Conservation (phyloP, 2,888 invertebrate genomes). For the Dasysyrphus albostriatus region DNA sequence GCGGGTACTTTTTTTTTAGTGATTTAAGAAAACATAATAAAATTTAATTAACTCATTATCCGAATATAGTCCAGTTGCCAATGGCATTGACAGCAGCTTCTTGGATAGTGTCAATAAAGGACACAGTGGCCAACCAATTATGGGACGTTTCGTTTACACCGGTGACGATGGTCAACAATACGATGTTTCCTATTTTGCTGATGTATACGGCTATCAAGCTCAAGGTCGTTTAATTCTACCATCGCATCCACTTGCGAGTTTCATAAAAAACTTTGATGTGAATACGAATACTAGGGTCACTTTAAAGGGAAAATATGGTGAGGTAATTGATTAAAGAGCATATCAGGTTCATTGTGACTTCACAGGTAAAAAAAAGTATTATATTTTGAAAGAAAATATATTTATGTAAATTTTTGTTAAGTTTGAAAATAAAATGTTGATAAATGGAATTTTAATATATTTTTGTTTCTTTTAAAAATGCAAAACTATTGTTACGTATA, state of each 20-base stretch:
- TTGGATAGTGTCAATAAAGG: constrained; percentile 84
- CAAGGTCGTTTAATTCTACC: constrained; percentile 65
- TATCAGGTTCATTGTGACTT: not conserved
- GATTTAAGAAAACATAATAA: not conserved
- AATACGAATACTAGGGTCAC: not conserved
- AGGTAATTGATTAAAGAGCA: not conserved
- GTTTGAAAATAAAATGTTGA: not conserved
- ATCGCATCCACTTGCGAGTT: not conserved
- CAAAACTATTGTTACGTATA: too few relatives aligned
- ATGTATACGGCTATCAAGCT: constrained; percentile 81
- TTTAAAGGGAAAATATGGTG: not conserved
- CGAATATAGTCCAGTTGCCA: not conserved
- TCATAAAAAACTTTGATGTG: not conserved
- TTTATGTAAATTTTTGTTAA: not conserved
- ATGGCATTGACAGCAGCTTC: constrained; percentile 81
- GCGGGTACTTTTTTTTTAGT: not conserved
- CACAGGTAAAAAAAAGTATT: not conserved
- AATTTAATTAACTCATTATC: not conserved
- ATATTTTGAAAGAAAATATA: not conserved
- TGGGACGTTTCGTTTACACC: constrained; percentile 85
- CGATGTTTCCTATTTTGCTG: constrained; percentile 82
- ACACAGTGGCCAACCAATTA: constrained; percentile 85
- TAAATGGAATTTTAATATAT: not conserved
- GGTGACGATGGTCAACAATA: constrained; percentile 81
- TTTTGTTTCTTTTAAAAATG: not conserved